A percentile compares a stretch with the other conserved stretches of the same genome.
Evolutionary conservation across 2,113 vertebrate genomes (phyloP).

Genomic region (Salvelinus fontinalis): DNA sequence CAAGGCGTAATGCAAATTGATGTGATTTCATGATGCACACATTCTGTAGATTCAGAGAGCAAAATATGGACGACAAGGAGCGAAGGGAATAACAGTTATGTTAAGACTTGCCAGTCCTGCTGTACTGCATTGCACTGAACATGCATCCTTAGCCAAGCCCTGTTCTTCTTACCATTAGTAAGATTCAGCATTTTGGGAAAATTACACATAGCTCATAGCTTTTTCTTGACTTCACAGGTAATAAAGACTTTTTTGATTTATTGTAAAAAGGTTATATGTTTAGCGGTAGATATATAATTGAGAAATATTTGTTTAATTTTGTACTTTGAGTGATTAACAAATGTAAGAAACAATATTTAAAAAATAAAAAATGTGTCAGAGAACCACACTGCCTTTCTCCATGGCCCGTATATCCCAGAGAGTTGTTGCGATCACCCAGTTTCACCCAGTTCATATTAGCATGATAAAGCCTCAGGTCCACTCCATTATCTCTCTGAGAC

Average conservation of each 20-base stretch:
- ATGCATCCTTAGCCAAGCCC: not conserved
- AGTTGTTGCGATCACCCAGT: conserved; percentile 36
- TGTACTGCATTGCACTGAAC: conserved; percentile 2
- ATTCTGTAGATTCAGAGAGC: no score
- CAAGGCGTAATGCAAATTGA: no score
- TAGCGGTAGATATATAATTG: not conserved
- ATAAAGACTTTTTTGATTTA: not conserved
- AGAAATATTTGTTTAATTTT: not conserved
- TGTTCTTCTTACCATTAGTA: not conserved
- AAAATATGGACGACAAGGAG: not conserved
- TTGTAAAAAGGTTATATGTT: not conserved
- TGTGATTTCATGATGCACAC: no score
- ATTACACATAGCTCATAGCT: not conserved
- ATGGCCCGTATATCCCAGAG: not conserved
- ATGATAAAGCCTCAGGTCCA: conserved; percentile 62
- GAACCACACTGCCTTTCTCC: not conserved
- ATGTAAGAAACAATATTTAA: not conserved
- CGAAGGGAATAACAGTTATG: not conserved
- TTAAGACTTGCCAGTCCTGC: conserved; percentile 13
- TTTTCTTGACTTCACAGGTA: not conserved
- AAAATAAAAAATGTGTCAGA: no score
- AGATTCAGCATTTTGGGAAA: not conserved
- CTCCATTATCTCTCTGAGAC: conserved; percentile 25
- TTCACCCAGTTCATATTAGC: conserved; percentile 51
- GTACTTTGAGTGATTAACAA: no score